Base-by-base conservation (phyloP, 2,113 vertebrate species). In the Cyanoderma ruficeps region DNA sequence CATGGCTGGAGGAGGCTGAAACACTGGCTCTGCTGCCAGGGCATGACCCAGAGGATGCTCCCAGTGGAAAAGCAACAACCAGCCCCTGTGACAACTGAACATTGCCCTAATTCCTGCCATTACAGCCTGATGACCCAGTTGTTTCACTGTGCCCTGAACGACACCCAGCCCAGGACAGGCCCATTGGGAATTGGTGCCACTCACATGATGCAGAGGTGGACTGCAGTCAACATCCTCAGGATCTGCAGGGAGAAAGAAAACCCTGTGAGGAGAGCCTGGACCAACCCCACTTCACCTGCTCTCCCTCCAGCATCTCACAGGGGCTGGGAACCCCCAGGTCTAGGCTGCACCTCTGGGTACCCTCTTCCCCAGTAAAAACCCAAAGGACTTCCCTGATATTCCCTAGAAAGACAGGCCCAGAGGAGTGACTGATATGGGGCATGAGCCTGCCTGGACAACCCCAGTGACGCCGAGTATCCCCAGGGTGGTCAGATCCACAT, bases 211-310 rank as follows among this genome's bases (percentile, higher is more conserved):
- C 61, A 98, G 97, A 28, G 99, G 99, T 4, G 98, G 96, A 13
- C 30, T 93, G 90, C 99, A 99, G 96, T 99, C 98, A 2, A 99
- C 99, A 1, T 99, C 99, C 95, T 99, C 99, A 1, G 99, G 99
- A 91, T 98, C 99, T 99, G 96, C 52, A 83, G 93, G 72, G 95
- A 67, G 87, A 74, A 72, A 39, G 16, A 41, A 68, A 1, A 76
- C 6, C 35, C 49, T 2, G 0, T 84, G 46, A 82, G 77, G 42
- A 79, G 49, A 83, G 30, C 78, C 63, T 42, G 56, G 42, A 65
- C 7, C 69, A 55, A 25, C 7, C 30, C 55, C 2, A 1, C 6
- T 33, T 21, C 6, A 0, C 21, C 46, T 50, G 78, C 28, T 37
- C 18, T 35, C 35, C 55, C 20, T 61, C 25, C 81, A n/a, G 49